A percentile compares a stretch with the other conserved stretches of the same genome.
Conservation (phyloP, 2,113 vertebrate species). For the Sialia sialis region DNA sequence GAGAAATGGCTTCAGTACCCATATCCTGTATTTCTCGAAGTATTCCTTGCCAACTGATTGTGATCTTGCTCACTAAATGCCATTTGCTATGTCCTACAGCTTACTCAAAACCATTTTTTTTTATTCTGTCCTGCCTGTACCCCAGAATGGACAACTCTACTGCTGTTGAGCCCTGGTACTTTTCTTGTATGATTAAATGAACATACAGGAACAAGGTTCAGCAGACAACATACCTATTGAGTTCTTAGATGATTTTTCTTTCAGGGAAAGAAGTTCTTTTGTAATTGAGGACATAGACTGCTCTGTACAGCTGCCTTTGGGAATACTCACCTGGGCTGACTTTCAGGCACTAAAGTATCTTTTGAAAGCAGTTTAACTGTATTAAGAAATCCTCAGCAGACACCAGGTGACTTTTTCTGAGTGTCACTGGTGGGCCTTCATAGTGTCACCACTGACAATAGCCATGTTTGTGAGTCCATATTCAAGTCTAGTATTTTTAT, state of each 20-base stretch:
- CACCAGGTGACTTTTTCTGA: background rate
- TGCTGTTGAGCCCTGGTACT: background rate
- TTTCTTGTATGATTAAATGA: background rate
- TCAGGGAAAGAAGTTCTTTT: background rate
- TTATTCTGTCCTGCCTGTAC: background rate
- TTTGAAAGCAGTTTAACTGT: background rate
- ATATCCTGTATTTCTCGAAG: background rate
- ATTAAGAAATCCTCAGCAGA: background rate
- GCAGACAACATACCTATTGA: background rate
- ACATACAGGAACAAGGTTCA: background rate
- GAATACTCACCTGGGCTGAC: background rate
- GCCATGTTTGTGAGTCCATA: background rate
- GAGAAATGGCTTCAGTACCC: background rate
- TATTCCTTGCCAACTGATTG: background rate
- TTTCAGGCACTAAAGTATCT: background rate
- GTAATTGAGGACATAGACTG: background rate
- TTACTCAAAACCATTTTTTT: background rate
- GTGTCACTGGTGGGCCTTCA: background rate
- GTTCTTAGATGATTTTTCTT: background rate
- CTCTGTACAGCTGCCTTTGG: background rate
- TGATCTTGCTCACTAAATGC: background rate
- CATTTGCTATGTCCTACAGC: background rate
- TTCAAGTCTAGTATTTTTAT: background rate
- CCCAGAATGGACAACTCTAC: background rate
- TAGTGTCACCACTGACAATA: background rate